Evolutionary conservation across 2,113 vertebrate species (phyloP).

Genomic region (Oryzias javanicus): DNA sequence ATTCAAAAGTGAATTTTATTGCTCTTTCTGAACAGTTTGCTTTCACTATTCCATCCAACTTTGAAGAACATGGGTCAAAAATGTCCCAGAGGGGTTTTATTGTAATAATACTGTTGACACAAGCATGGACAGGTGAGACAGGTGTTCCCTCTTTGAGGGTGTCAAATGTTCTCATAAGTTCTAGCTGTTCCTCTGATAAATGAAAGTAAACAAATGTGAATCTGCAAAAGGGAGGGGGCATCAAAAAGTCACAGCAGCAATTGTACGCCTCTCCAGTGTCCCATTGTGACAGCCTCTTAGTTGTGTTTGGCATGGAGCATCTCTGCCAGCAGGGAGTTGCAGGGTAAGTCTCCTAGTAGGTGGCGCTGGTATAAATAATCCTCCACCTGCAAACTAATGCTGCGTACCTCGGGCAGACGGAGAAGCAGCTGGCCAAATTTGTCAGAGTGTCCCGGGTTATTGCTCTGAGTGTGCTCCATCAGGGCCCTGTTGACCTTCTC

Average conservation of each 20-base stretch:
- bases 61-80: constrained; percentile 19
- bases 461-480: constrained; percentile 78
- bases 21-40: constrained; percentile 7
- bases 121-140: not conserved
- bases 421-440: constrained; percentile 83
- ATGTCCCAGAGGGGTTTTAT: not conserved
- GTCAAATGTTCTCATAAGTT: not conserved
- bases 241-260: constrained; percentile 4
- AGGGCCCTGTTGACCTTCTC: constrained; percentile 79
- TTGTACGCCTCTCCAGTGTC: not conserved
- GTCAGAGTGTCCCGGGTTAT: constrained; percentile 73
- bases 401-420: constrained; percentile 79
- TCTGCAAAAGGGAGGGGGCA: not conserved
- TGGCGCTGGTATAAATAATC: constrained; percentile 83
- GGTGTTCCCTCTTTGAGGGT: not conserved
- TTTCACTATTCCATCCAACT: not conserved
- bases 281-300: constrained; percentile 37
- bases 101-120: constrained; percentile 49
- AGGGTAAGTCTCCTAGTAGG: constrained; percentile 81
- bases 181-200: not conserved
- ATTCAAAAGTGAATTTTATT: constrained; percentile 20
- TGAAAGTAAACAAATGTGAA: not conserved
- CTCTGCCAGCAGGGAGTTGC: constrained; percentile 81
- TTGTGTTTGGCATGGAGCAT: constrained; percentile 82
- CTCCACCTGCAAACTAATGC: constrained; percentile 81